Base-by-base conservation (phyloP, 2,113 vertebrate species). In the Acanthochromis polyacanthus region DNA sequence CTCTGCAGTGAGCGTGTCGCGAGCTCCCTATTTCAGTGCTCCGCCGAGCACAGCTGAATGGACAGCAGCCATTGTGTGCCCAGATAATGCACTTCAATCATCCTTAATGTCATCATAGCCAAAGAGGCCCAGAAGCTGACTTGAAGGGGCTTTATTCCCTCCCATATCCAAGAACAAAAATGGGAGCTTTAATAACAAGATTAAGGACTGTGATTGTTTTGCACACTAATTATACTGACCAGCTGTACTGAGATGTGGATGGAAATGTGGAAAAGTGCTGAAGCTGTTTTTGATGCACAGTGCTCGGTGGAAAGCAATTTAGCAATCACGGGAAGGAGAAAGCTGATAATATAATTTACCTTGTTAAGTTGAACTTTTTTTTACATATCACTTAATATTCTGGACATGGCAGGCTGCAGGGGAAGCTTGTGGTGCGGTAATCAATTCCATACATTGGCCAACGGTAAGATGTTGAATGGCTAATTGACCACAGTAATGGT, bases 401-500 rank as follows among this genome's bases (percentile, higher is more conserved):
- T 15, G 45, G 62, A 87, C 82, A 70, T 89, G 80, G 50, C 55
- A 62, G 57, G 70, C 87, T 88, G 84, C 79, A 82, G 82, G 86
- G 57, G 58, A 75, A 81, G 74, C 81, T 81, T 79, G 80, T 71
- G 81, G 86, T 72, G 81, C 82, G 81, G 72, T 92, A 91, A 94
- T 94, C 89, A 90, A 93, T 91, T 93, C 85, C 68, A 90, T 90
- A 91, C 89, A 88, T 86, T 89, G 86, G 87, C 86, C 81, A 68
- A 75, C 38, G 69, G 86, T 91, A 80, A 90, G 69, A 89, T 88
- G 86, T 71, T 85, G 86, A 90, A 93, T 88, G 89, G 89, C 88
- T 95, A 94, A 94, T 93, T 94, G 90, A 91, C 85, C 92, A 86
- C 91, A 92, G 89, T 94, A 93, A 94, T 92, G 90, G 88, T 85